Evolutionary conservation across 2,888 invertebrate species (phyloP), one percentile per base, ranked within the genome.

Genomic region (Villa cingulata): DNA sequence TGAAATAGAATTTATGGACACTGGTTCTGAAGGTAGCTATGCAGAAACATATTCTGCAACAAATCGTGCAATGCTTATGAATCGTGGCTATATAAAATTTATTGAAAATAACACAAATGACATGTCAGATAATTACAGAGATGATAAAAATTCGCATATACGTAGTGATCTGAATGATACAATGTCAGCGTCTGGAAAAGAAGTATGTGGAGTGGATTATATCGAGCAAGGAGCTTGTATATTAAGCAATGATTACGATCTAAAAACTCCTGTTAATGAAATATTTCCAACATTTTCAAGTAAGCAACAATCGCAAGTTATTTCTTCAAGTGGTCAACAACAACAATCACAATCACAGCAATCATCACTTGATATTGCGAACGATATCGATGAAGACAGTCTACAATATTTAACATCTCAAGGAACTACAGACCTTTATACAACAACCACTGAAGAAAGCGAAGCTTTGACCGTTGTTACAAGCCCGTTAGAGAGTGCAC

Each of bases 1-100:
- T 55, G 82, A 85, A 59, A 83, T 89, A 54, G 87, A 87, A 60
- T 90, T 83, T 60, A 88, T 86, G 73, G 90, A 90, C 61, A 86
- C 86, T 0, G 87, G 86, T 1, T 86, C 83, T 0, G 86, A 85
- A 59, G 84, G 83, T n/a, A 77, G 82, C 18, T 76, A 81, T 16
- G 72, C 81, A 4, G 84, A 82, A 56, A 76, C 75, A 15, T 68
- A 74, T 34, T 64, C 70, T 43, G 74, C 75, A 10, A 70, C 72
- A 1, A 76, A 76, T 51, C 66, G 72, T 41, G 71, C 73, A 1
- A 52, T 72, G 46, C 57, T 76, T 15, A 74, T 74, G 51, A 81
- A 81, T 62, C 74, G 78, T 19, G 81, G 82, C 1, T 83, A 82
- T 57, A 72, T 81, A 40, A 74, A 81, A 57, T 80, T 82, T 57